Evolutionary conservation across 2,888 invertebrate genomes (phyloP).

Genomic region (Hydroisotoma schaefferi): DNA sequence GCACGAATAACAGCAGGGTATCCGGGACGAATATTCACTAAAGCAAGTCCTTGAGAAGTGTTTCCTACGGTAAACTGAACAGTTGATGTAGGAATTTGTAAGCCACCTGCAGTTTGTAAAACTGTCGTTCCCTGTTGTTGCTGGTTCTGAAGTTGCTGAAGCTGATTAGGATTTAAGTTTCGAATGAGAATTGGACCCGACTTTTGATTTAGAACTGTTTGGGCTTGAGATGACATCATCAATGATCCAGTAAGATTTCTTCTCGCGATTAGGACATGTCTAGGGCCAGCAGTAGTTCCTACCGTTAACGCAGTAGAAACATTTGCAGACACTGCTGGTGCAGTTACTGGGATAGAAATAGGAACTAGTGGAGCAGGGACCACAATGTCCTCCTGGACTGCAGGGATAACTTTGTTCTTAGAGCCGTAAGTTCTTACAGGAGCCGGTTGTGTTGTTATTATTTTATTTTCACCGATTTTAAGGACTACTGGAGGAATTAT

Average conservation of each 20-base stretch:
- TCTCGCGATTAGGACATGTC: constrained; percentile 42
- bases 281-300: constrained; percentile 23
- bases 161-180: constrained; percentile 31
- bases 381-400: background rate
- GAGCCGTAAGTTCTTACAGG: constrained; percentile 42
- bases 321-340: background rate
- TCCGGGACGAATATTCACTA: constrained; percentile 35
- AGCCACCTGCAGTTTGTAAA: constrained; percentile 20
- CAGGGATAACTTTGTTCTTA: background rate
- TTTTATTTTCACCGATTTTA: constrained; percentile 1
- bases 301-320: constrained; percentile 15
- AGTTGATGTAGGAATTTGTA: constrained; percentile 31
- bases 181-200: constrained; percentile 43
- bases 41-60: constrained; percentile 23
- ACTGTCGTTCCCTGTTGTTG: constrained; percentile 13
- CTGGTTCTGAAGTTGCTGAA: constrained; percentile 13
- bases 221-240: constrained; percentile 16
- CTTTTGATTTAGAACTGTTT: constrained; percentile 33
- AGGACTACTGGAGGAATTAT: background rate
- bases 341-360: background rate
- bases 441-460: constrained; percentile 8
- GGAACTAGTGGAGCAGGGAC: background rate
- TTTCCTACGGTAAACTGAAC: constrained; percentile 31
- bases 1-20: constrained; percentile 19
- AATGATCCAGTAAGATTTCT: constrained; percentile 33